Percentiles rank a stretch among this genome's conserved stretches.
These are phyloP conservation scores for Centroberyx gerrardi DNA, from an alignment of 2,797 vertebrate genomes.

Conservation along the genomic window DNA sequence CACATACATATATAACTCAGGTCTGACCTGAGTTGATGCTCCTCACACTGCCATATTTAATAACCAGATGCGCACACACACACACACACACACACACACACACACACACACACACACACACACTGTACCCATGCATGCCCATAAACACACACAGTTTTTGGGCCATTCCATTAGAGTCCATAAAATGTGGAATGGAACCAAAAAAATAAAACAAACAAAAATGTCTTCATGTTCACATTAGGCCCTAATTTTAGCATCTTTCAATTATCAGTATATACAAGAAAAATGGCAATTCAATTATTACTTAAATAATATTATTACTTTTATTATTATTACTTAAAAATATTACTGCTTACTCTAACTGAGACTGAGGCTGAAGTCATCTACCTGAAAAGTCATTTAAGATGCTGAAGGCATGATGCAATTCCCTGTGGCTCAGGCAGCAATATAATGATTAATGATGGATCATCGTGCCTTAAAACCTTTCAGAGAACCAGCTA, in stretches of 20 bases:
- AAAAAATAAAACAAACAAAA: constrained; percentile 1
- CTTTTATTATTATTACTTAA: too few relatives aligned
- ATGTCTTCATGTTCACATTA: not conserved
- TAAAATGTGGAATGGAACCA: too few relatives aligned
- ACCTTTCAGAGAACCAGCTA: too few relatives aligned
- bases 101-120: constrained; percentile 23
- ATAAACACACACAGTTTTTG: not conserved
- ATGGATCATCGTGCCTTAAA: constrained; percentile 71
- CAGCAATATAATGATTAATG: constrained; percentile 58
- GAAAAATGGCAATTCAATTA: too few relatives aligned
- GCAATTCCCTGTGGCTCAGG: constrained; percentile 51
- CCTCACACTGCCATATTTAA: constrained; percentile 6
- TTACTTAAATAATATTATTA: too few relatives aligned
- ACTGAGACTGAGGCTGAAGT: constrained; percentile 50
- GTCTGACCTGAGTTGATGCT: constrained; percentile 20
- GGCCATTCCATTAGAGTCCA: not conserved
- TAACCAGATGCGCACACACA: not conserved
- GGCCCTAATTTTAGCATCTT: not conserved
- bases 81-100: constrained; percentile 2
- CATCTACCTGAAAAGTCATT: constrained; percentile 39
- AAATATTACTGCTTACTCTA: too few relatives aligned
- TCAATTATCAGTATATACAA: not conserved
- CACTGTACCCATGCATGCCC: not conserved
- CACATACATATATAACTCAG: too few relatives aligned
- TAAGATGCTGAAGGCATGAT: constrained; percentile 55